These are phyloP conservation scores for Phalacrocorax aristotelis DNA, from an alignment of 2,113 vertebrate genomes.

Conservation along the genomic window DNA sequence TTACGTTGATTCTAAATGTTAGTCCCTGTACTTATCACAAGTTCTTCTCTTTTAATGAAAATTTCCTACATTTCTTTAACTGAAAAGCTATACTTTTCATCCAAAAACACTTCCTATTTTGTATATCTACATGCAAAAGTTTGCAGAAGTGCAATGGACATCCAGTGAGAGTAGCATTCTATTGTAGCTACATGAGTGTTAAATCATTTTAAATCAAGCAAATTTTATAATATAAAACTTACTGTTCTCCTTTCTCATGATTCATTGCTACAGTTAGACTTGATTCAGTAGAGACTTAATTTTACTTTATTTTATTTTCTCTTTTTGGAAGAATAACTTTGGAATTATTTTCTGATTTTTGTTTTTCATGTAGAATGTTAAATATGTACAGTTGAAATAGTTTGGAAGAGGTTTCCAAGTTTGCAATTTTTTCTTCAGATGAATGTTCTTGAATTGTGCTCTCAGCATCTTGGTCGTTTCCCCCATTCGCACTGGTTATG, in stretches of 20 bases:
- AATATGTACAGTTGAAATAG: neutral
- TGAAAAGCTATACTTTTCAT: neutral
- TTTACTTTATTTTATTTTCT: neutral
- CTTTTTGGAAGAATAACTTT: neutral
- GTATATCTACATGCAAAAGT: neutral
- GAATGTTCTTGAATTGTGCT: neutral
- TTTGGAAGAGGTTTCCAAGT: neutral
- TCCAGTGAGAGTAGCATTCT: neutral
- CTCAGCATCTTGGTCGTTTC: neutral
- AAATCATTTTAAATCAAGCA: neutral
- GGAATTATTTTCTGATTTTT: neutral
- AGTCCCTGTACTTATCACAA: neutral
- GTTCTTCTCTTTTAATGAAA: neutral
- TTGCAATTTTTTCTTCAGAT: neutral
- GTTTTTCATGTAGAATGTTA: neutral
- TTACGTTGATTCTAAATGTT: neutral
- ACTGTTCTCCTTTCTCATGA: neutral
- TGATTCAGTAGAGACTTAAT: neutral
- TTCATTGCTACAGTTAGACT: neutral
- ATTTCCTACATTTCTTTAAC: neutral
- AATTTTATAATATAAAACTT: neutral
- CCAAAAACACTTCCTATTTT: neutral
- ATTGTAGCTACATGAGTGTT: neutral
- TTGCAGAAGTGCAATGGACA: neutral
- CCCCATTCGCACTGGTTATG: neutral